Percentiles rank a stretch among this genome's conserved stretches.
These are phyloP conservation scores for Ceryle rudis DNA, from an alignment of 2,797 vertebrate species.

Conservation along the genomic window DNA sequence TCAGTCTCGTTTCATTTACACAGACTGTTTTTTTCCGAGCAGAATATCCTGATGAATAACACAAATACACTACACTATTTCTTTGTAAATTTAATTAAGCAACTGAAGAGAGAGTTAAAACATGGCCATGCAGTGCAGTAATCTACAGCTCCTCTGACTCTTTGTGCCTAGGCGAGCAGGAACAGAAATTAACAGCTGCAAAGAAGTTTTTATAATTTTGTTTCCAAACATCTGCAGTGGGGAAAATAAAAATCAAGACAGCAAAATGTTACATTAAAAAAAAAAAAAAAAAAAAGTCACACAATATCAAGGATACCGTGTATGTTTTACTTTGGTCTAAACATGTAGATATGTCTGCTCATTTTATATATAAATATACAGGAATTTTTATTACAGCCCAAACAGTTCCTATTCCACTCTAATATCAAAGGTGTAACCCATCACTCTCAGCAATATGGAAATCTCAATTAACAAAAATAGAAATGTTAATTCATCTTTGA, in stretches of 20 bases:
- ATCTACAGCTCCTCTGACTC: neutral
- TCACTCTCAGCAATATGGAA: neutral
- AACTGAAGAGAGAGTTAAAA: neutral
- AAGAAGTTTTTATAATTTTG: neutral
- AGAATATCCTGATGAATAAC: neutral
- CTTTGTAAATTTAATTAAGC: neutral
- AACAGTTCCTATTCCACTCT: neutral
- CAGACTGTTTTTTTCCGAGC: neutral
- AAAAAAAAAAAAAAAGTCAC: neutral
- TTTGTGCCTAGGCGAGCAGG: neutral
- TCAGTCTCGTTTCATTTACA: neutral
- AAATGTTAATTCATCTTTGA: neutral
- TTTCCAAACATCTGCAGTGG: neutral
- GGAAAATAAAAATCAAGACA: neutral
- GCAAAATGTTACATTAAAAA: neutral
- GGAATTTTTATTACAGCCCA: neutral
- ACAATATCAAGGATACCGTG: neutral
- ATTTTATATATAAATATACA: neutral
- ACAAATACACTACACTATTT: neutral
- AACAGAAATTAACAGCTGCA: neutral
- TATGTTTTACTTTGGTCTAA: neutral
- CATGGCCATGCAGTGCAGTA: neutral
- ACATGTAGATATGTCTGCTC: neutral
- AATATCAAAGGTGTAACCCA: neutral
- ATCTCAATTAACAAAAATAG: neutral